Evolutionary conservation across 2,797 vertebrate species (phyloP).

Genomic region (Molothrus aeneus): DNA sequence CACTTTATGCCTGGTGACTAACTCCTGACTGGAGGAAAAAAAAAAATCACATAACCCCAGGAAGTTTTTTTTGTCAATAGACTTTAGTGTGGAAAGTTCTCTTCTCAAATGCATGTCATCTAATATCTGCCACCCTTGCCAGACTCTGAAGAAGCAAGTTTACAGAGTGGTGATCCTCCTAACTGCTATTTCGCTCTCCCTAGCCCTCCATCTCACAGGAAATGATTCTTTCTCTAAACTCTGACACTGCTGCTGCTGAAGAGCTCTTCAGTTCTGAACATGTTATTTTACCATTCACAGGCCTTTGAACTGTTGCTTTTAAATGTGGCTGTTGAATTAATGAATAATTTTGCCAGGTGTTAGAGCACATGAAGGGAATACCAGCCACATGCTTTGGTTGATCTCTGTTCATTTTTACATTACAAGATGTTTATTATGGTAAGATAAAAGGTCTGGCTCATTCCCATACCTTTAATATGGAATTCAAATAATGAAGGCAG

Average conservation of each 20-base stretch:
- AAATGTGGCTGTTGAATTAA: conserved; percentile 87
- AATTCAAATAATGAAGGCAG: conserved; percentile 78
- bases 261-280: conserved; percentile 82
- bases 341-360: conserved; percentile 89
- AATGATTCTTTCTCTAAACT: conserved; percentile 70
- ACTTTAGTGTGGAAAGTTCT: neutral
- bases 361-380: conserved; percentile 66
- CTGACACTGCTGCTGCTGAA: conserved; percentile 77
- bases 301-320: conserved; percentile 88
- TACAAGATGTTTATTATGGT: conserved; percentile 63
- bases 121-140: neutral
- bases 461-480: conserved; percentile 84
- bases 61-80: neutral
- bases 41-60: neutral
- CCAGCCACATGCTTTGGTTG: conserved; percentile 33
- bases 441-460: conserved; percentile 85
- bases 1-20: neutral
- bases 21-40: neutral
- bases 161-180: neutral
- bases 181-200: neutral
- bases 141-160: neutral
- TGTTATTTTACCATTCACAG: conserved; percentile 76
- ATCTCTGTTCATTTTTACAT: conserved; percentile 61
- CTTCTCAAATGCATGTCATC: neutral
- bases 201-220: conserved; percentile 57